Base-by-base conservation (phyloP, 2,797 vertebrate genomes). In the Remorina albescens region DNA sequence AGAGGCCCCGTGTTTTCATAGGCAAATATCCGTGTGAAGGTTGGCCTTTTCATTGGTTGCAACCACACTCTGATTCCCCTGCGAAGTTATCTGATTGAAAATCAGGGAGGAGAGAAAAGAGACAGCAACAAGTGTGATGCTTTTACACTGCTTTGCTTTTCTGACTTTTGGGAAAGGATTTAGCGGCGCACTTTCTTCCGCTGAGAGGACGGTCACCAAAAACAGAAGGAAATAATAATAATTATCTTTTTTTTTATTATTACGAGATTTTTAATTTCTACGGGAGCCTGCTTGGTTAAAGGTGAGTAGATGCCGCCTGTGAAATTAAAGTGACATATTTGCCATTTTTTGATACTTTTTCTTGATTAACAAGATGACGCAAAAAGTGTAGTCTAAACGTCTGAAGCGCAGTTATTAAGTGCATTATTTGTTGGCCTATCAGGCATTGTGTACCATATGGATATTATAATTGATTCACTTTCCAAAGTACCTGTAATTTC, bases 81-180 rank as follows among this genome's bases (percentile, higher is more conserved):
- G 86, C 90, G 80, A 71, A 91, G 83, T 95, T 94, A 92, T 95
- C 94, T 92, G 94, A 95, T 95, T 95, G 93, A 81, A 95, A 95
- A 95, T 95, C 94, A 93, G 94, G 92, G 93, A 93, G 93, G 93
- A 86, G 90, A 88, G 81, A 76, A 86, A 74, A 84, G 82, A 78
- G 51, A 51, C 71, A 81, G 86, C 87, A 62, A 77, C 80, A 76
- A 88, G 83, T 88, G 84, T 53, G 74, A 89, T 89, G 90, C 16
- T 62, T 88, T 86, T 79, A 88, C 80, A 36, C 82, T 81, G 91
- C 88, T 90, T 90, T 91, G 78, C 84, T 85, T 91, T 90, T 75
- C 55, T 61, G 67, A 88, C 88, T 86, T 89, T 86, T 64, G 72
- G 75, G 75, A 85, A 92, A 74, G 87, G 91, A 93, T 93, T 94